phyloP scores from a whole-genome alignment of 2,113 vertebrate species.

The Illadopsis cleaveri region DNA sequence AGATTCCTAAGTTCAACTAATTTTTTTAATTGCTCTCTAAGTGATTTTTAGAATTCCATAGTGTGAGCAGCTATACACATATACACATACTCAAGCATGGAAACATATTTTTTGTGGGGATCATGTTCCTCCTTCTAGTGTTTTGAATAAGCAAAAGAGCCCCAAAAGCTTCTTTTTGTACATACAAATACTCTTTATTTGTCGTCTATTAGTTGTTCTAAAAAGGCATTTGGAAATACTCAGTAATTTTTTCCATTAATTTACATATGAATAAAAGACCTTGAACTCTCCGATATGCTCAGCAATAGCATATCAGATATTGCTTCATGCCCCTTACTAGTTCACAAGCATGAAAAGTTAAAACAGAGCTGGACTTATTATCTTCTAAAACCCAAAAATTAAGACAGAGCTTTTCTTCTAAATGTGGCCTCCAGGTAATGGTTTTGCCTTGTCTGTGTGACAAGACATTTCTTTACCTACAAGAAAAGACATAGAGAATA shows the following conservation, averaged over 20 bases:
- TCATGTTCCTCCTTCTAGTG: not conserved
- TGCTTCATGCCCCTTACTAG: not conserved
- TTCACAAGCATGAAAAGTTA: not conserved
- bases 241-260: not conserved
- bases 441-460: not conserved
- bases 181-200: not conserved
- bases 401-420: not conserved
- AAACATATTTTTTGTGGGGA: not conserved
- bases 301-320: too few relatives aligned
- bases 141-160: not conserved
- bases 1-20: not conserved
- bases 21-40: too few relatives aligned
- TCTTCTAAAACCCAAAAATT: not conserved
- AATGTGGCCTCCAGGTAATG: not conserved
- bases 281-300: not conserved
- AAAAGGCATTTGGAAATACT: not conserved
- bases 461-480: not conserved
- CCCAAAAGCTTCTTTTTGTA: not conserved
- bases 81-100: not conserved
- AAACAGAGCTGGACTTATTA: not conserved
- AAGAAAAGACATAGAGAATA: not conserved
- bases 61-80: not conserved
- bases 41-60: not conserved
- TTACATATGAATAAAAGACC: not conserved
- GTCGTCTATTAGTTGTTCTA: not conserved